Percentiles rank a stretch among this genome's conserved stretches.
Conservation (phyloP, 2,797 vertebrate genomes). For the Tympanoctomys barrerae region DNA sequence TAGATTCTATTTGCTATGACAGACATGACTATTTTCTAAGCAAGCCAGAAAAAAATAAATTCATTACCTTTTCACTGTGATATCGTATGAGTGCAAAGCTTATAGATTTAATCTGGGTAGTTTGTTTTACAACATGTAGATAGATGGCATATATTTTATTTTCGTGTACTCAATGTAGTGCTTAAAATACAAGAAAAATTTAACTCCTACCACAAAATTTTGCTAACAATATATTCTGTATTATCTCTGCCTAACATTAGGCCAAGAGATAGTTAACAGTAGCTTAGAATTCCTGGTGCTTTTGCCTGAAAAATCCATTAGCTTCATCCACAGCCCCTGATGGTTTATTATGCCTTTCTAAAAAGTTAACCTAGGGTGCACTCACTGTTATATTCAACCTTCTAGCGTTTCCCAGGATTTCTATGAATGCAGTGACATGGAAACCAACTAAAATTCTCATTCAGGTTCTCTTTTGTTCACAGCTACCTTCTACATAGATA, state of each 20-base stretch:
- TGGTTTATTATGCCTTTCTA: constrained; percentile 46
- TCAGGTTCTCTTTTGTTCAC: neutral
- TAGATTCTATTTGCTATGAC: neutral
- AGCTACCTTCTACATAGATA: neutral
- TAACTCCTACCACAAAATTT: constrained; percentile 8
- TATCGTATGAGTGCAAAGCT: neutral
- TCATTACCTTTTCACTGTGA: neutral
- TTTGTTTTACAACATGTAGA: neutral
- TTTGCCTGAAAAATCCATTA: constrained; percentile 42
- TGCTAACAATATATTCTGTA: constrained; percentile 5
- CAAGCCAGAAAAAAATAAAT: constrained; percentile 6
- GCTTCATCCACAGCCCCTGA: neutral
- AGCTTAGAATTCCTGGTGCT: constrained; percentile 44
- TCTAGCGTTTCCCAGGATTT: neutral
- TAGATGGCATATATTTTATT: neutral
- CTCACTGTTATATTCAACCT: neutral
- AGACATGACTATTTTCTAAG: constrained; percentile 23
- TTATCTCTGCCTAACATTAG: constrained; percentile 27
- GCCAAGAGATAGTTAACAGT: neutral
- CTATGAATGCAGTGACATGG: neutral
- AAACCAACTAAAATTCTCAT: constrained; percentile 25
- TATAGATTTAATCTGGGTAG: neutral
- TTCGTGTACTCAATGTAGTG: neutral
- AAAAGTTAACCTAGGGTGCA: neutral
- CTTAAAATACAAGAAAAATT: constrained; percentile 46